Conservation (phyloP, 1,140 invertebrate genomes). For the Drosophila ironensis region DNA sequence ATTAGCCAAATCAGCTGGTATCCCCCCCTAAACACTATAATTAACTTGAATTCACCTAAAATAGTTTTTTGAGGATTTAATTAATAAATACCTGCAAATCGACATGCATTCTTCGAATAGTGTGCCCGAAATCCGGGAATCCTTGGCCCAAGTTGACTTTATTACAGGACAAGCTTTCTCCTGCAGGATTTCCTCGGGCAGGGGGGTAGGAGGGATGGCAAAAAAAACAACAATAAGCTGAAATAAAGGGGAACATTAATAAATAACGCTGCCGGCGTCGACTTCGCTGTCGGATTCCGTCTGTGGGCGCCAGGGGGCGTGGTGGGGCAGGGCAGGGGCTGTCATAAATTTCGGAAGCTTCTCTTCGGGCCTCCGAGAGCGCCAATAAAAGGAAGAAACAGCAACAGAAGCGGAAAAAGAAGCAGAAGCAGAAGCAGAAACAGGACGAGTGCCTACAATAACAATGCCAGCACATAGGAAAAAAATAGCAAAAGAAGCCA, state of each 20-base stretch:
- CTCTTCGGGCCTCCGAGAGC: constrained; percentile 26
- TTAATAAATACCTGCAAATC: not conserved
- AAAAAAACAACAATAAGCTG: constrained; percentile 39
- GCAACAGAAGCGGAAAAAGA: too few species aligned
- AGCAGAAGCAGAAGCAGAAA: too few species aligned
- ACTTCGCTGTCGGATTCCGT: constrained; percentile 18
- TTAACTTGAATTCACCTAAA: not conserved
- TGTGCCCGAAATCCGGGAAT: not conserved
- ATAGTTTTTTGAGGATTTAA: not conserved
- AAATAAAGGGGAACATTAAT: constrained; percentile 55
- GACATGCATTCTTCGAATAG: not conserved
- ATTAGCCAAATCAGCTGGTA: too few species aligned
- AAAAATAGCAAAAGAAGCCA: constrained; percentile 25
- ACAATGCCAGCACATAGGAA: constrained; percentile 38
- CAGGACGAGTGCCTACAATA: constrained; percentile 17
- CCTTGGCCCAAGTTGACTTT: constrained; percentile 21
- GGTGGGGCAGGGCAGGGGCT: constrained; percentile 11
- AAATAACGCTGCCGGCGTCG: constrained; percentile 48
- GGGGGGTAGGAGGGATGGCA: too few species aligned
- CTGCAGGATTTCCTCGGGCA: too few species aligned
- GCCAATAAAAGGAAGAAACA: constrained; percentile 52
- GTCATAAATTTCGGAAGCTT: constrained; percentile 57
- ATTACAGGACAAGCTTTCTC: constrained; percentile 14
- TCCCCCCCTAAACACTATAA: too few species aligned
- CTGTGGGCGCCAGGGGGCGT: too few species aligned